A percentile compares a stretch with the other conserved stretches of the same genome.
Evolutionary conservation across 2,797 vertebrate genomes (phyloP).

Genomic region (Columba guinea): DNA sequence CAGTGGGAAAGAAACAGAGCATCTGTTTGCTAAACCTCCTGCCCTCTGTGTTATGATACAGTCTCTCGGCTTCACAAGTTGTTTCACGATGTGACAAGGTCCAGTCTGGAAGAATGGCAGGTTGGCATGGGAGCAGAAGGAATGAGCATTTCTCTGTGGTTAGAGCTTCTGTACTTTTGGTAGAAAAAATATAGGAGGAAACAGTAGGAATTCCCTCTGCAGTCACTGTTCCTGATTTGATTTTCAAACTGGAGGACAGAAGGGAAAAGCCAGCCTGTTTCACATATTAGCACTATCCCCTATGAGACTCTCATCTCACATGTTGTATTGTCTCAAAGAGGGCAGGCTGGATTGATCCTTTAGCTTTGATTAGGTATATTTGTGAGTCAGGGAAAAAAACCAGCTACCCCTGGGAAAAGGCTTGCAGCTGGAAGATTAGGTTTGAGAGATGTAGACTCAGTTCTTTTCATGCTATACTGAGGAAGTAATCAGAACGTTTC

Average conservation of each 20-base stretch:
- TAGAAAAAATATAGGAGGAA: not conserved
- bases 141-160: fast-evolving
- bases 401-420: not conserved
- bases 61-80: not conserved
- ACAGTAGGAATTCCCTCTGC: not conserved
- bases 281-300: not conserved
- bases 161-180: not conserved
- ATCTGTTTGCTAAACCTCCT: not conserved
- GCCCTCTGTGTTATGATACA: not conserved
- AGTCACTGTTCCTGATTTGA: not conserved
- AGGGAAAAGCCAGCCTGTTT: not conserved
- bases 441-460: not conserved
- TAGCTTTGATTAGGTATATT: not conserved
- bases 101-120: not conserved
- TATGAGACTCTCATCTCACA: fast-evolving
- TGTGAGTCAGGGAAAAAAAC: not conserved
- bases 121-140: not conserved
- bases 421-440: not conserved
- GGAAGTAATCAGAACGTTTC: not conserved
- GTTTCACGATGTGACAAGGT: not conserved
- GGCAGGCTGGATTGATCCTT: not conserved
- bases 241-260: not conserved
- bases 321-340: not conserved
- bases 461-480: not conserved
- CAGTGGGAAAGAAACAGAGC: not conserved